Base-by-base conservation (phyloP, 2,113 vertebrate species). In the Gadus macrocephalus region DNA sequence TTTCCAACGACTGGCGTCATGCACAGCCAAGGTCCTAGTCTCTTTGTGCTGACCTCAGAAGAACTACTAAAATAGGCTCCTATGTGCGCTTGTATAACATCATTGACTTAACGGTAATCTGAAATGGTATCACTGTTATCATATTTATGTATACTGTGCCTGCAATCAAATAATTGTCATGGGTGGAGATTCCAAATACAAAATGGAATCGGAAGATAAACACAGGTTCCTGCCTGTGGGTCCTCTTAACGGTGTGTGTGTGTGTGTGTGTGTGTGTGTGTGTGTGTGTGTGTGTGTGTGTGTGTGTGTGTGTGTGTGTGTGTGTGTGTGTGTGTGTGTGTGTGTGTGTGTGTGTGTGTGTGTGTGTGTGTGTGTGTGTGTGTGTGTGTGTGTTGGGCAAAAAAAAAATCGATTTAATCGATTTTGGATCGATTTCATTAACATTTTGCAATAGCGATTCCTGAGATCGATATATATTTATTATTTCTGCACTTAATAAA, bases 191-290 rank as follows among this genome's bases (percentile, higher is more conserved):
- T 53, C 16, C 12, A 27, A 61, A 62, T 35, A 31, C 38, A 31
- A n/a, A 15, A 15, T 5, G 49, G 53, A 22, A 65, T 15, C 12
- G 28, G 38, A 27, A 67, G 19, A 31, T 35, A 53, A 56, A 69
- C 67, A 80, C 77, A 80, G 79, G 73, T 81, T 80, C 84, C 87
- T 86, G 85, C 81, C 81, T 73, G 72, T 75, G 67, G 62, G n/a
- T 58, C 2, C 56, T 27, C 31, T 20, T 20, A 56, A 42, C 55
- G 16, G 12, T 16, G 59, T n/a, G 12, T 28, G 42, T 68, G 84
- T 64, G 42, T 17, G 66, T 15, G 60, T 0, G 22, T 55, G 15
- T 71, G 69, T 56, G 67, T 31, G 4, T 58, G 15, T 59, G 67
- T 68, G 55, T 71, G 3, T 20, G 19, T n/a, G 58, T 60, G 58